These are phyloP conservation scores for Cataglyphis rosenhaueri DNA, from an alignment of 2,888 invertebrate genomes.

Conservation along the genomic window DNA sequence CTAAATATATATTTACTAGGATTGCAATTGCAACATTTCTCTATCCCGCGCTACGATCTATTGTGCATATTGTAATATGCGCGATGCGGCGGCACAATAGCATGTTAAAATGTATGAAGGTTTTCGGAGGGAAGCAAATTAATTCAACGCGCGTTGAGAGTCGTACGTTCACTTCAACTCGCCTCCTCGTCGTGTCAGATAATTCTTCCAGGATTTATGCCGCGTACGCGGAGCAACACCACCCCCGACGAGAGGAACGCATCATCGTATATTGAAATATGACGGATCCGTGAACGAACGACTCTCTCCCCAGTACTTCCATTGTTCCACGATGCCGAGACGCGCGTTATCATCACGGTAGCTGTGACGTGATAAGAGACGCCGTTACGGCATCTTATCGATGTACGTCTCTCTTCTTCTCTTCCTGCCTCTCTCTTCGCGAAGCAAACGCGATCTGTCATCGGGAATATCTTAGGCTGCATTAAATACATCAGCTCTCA, in stretches of 20 bases:
- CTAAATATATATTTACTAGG: background rate
- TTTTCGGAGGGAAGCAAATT: conserved; percentile 30
- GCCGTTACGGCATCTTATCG: conserved; percentile 57
- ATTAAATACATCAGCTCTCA: background rate
- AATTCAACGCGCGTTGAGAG: conserved; percentile 21
- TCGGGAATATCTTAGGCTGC: conserved; percentile 23
- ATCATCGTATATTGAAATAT: conserved; percentile 28
- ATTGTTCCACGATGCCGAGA: conserved; percentile 61
- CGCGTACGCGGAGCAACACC: conserved; percentile 17
- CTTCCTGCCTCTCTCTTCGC: background rate
- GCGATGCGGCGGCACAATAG: conserved; percentile 41
- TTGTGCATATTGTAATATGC: conserved; percentile 26
- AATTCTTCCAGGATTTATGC: conserved; percentile 52
- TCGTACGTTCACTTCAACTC: conserved; percentile 42
- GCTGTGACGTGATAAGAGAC: conserved; percentile 56
- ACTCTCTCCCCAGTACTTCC: background rate
- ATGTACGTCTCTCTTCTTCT: background rate
- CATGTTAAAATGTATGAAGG: conserved; percentile 48
- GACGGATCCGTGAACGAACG: conserved; percentile 20
- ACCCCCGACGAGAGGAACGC: background rate
- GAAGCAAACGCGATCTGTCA: conserved; percentile 3
- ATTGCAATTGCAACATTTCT: conserved; percentile 32
- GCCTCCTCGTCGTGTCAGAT: conserved; percentile 28
- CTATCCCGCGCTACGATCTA: conserved; percentile 22
- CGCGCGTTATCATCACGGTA: conserved; percentile 50